These are phyloP conservation scores for Perognathus longimembris DNA, from an alignment of 2,113 vertebrate genomes.

Conservation along the genomic window DNA sequence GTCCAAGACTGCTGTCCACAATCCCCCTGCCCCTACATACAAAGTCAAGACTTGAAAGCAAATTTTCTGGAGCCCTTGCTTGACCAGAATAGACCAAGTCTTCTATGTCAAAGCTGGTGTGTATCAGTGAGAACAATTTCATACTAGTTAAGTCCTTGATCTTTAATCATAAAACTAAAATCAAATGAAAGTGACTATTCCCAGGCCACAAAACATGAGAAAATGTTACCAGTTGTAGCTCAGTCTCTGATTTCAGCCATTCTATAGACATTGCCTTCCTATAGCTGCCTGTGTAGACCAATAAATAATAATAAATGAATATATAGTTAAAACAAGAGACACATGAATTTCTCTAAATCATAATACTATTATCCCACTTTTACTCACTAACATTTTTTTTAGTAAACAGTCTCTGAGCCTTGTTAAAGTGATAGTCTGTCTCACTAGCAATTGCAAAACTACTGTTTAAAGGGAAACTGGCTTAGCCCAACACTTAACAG, in stretches of 20 bases:
- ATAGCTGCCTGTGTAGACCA: background rate
- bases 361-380: background rate
- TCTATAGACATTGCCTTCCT: background rate
- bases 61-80: background rate
- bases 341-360: constrained; percentile 1
- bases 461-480: background rate
- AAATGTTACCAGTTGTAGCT: background rate
- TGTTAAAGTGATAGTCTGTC: background rate
- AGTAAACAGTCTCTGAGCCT: background rate
- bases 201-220: background rate
- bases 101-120: background rate
- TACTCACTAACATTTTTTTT: background rate
- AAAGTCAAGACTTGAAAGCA: background rate
- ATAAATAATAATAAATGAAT: background rate
- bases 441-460: background rate
- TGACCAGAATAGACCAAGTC: background rate
- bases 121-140: background rate
- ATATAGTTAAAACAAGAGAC: background rate
- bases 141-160: background rate
- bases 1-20: background rate
- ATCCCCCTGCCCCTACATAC: background rate
- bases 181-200: too few species aligned
- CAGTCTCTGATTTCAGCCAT: background rate
- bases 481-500: background rate
- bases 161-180: too few species aligned